Evolutionary conservation across 2,888 invertebrate genomes (phyloP).

Genomic region (Hipparchia sbordonii): DNA sequence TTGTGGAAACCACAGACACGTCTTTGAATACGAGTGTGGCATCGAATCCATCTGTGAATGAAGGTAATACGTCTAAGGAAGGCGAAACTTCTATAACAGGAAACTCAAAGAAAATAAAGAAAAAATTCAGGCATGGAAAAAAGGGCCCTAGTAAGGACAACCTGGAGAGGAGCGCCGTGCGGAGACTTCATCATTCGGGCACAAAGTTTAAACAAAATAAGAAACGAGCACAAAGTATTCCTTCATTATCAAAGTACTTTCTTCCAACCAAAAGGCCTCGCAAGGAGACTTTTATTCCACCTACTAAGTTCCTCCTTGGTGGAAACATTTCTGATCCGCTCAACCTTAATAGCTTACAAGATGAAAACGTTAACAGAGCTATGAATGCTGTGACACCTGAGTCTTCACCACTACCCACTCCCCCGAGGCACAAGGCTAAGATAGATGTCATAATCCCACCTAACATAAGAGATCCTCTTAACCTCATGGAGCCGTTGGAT

Average conservation of each 20-base stretch:
- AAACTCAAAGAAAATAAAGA: constrained; percentile 69
- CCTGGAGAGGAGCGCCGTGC: constrained; percentile 63
- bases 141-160: constrained; percentile 72
- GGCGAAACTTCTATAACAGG: constrained; percentile 54
- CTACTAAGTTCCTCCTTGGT: constrained; percentile 96
- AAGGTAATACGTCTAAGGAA: constrained; percentile 65
- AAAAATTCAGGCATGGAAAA: constrained; percentile 75
- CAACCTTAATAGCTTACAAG: constrained; percentile 95
- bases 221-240: constrained; percentile 87
- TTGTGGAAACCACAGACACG: constrained; percentile 57
- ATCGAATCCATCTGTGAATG: constrained; percentile 51
- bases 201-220: constrained; percentile 79
- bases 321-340: constrained; percentile 98
- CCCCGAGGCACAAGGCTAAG: constrained; percentile 89
- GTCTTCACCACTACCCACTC: constrained; percentile 94
- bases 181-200: constrained; percentile 71
- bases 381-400: constrained; percentile 96
- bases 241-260: constrained; percentile 87
- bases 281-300: constrained; percentile 90
- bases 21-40: constrained; percentile 52
- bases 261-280: constrained; percentile 88
- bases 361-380: constrained; percentile 89
- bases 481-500: constrained; percentile 90
- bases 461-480: constrained; percentile 95
- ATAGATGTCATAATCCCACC: constrained; percentile 96